These are phyloP conservation scores for Ophion costatus DNA, from an alignment of 2,888 invertebrate genomes.

Conservation along the genomic window DNA sequence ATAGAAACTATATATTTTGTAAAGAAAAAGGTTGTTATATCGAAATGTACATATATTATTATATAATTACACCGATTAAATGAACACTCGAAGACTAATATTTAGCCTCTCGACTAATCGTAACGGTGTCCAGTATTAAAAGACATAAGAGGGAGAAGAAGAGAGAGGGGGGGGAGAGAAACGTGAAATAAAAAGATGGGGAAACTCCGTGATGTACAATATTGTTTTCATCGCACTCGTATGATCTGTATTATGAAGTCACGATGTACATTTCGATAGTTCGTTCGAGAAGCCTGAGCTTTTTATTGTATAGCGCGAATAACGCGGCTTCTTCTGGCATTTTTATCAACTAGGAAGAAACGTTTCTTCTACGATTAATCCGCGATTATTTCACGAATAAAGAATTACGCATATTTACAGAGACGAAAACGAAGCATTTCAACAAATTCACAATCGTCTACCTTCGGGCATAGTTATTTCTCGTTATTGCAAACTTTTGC, in stretches of 20 bases:
- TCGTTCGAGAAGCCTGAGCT: slow-evolving; percentile 23
- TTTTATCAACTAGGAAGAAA: slow-evolving; percentile 28
- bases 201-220: slow-evolving; percentile 36
- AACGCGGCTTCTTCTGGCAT: slow-evolving; percentile 46
- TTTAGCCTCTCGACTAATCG: slow-evolving; percentile 66
- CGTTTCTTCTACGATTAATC: slow-evolving; percentile 9
- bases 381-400: not conserved
- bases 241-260: slow-evolving; percentile 37
- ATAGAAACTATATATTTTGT: slow-evolving; percentile 60
- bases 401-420: slow-evolving; percentile 3
- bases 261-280: slow-evolving; percentile 61
- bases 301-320: slow-evolving; percentile 20
- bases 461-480: not conserved
- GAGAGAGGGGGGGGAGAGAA: not conserved
- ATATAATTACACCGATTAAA: slow-evolving; percentile 54
- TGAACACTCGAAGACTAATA: slow-evolving; percentile 68
- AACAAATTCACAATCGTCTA: slow-evolving; percentile 22
- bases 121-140: slow-evolving; percentile 60
- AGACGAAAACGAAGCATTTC: slow-evolving; percentile 16
- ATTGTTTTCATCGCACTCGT: slow-evolving; percentile 45
- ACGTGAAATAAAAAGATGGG: not conserved
- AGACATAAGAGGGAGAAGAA: slow-evolving; percentile 30
- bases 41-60: slow-evolving; percentile 63
- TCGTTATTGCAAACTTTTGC: not conserved
- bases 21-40: slow-evolving; percentile 62